Percentiles rank a stretch among this genome's conserved stretches.
Conservation (phyloP, 2,888 invertebrate species). For the Microdon myrmicae region DNA sequence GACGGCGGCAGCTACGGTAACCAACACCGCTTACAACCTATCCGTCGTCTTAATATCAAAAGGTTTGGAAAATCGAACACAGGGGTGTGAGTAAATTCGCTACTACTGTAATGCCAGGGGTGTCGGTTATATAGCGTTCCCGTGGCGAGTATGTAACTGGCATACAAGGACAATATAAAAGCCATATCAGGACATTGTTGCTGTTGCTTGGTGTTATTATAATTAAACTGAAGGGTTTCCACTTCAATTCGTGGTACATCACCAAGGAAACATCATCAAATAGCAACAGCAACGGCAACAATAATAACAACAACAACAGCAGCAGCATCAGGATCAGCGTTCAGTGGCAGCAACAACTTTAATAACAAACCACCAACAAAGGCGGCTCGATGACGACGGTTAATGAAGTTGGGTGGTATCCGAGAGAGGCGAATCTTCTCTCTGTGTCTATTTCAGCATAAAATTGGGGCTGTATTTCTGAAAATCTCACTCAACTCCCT, state of each 20-base stretch:
- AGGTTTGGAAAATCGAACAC: too few relatives aligned
- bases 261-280: conserved; percentile 21
- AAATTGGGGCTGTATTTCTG: conserved; percentile 14
- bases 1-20: conserved; percentile 21
- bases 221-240: conserved; percentile 49
- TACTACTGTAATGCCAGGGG: too few relatives aligned
- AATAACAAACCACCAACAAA: too few relatives aligned
- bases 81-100: too few relatives aligned
- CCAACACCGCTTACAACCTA: conserved; percentile 5
- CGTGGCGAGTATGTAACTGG: conserved; percentile 20
- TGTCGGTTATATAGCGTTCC: too few relatives aligned
- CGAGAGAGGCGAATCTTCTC: conserved; percentile 12
- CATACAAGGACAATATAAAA: conserved; percentile 44
- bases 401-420: conserved; percentile 24
- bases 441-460: too few relatives aligned
- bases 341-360: too few relatives aligned
- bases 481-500: conserved; percentile 4
- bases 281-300: too few relatives aligned
- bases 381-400: conserved; percentile 17
- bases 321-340: too few relatives aligned
- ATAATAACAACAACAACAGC: too few relatives aligned
- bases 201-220: conserved; percentile 51
- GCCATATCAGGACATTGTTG: conserved; percentile 51
- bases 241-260: conserved; percentile 42
- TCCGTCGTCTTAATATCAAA: conserved; percentile 47